A percentile compares a stretch with the other conserved stretches of the same genome.
phyloP scores from a whole-genome alignment of 2,888 invertebrate genomes.

The Ceriagrion tenellum region DNA sequence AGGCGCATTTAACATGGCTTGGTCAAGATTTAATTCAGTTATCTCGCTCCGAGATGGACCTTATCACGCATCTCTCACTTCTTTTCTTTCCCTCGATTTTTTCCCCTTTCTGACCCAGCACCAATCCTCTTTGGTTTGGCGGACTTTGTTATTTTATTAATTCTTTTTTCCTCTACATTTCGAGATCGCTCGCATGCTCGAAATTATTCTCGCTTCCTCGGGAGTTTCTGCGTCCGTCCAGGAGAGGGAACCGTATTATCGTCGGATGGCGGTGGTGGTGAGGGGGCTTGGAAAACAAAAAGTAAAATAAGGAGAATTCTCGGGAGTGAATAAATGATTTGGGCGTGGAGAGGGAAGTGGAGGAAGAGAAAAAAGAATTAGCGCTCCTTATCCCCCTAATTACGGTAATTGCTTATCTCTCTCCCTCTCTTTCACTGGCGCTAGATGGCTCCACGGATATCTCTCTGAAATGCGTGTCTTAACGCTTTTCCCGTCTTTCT shows the following conservation, averaged over 20 bases:
- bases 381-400: conserved; percentile 51
- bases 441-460: neutral
- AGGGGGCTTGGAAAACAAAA: neutral
- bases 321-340: conserved; percentile 55
- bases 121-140: neutral
- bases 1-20: neutral
- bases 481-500: neutral
- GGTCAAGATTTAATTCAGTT: neutral
- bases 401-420: conserved; percentile 55
- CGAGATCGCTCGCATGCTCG: neutral
- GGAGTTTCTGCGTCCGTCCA: neutral
- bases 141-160: neutral
- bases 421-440: neutral
- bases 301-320: neutral
- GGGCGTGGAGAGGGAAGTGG: neutral
- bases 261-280: neutral
- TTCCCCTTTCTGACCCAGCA: neutral
- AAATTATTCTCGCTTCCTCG: neutral
- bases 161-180: neutral
- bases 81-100: neutral
- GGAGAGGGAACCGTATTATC: neutral
- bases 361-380: neutral
- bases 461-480: conserved; percentile 38
- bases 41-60: neutral
- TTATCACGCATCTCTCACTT: neutral